phyloP scores from a whole-genome alignment of 2,113 vertebrate genomes.

The Amblyopsis rosae region DNA sequence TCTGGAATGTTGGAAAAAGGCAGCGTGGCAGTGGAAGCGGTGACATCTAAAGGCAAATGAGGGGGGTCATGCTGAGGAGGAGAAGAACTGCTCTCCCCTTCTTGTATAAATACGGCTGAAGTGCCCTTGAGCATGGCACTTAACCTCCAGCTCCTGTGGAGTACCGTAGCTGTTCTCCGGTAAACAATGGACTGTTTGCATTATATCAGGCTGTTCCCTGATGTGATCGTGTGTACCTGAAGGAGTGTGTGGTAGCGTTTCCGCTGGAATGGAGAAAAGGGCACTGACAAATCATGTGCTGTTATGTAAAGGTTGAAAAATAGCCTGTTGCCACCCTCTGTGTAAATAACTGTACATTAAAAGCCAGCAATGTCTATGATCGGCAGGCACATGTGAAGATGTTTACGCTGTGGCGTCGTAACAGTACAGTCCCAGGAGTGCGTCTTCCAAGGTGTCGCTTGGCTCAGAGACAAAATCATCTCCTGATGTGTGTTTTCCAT shows the following conservation, averaged over 20 bases:
- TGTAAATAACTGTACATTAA: not conserved
- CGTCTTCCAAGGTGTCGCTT: not conserved
- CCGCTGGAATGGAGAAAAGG: not conserved
- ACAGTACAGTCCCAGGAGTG: not conserved
- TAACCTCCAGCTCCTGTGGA: conserved; percentile 13
- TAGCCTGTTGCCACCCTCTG: too few relatives aligned
- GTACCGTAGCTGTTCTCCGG: conserved; percentile 3
- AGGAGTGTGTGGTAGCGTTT: not conserved
- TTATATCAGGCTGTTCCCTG: conserved; percentile 8
- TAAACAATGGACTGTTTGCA: not conserved
- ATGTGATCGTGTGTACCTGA: not conserved
- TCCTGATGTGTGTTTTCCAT: not conserved
- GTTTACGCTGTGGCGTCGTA: too few relatives aligned
- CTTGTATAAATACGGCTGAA: not conserved
- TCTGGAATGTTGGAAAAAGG: too few relatives aligned
- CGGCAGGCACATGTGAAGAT: too few relatives aligned
- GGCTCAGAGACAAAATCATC: not conserved
- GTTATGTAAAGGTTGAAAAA: too few relatives aligned
- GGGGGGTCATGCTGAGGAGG: not conserved
- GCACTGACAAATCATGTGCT: too few relatives aligned
- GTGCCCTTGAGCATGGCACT: conserved; percentile 14
- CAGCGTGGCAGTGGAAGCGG: not conserved
- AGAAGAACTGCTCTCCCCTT: not conserved
- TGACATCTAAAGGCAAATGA: not conserved
- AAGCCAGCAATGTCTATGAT: too few relatives aligned